phyloP scores from a whole-genome alignment of 2,888 invertebrate genomes.

The Drosophila niveifrons region DNA sequence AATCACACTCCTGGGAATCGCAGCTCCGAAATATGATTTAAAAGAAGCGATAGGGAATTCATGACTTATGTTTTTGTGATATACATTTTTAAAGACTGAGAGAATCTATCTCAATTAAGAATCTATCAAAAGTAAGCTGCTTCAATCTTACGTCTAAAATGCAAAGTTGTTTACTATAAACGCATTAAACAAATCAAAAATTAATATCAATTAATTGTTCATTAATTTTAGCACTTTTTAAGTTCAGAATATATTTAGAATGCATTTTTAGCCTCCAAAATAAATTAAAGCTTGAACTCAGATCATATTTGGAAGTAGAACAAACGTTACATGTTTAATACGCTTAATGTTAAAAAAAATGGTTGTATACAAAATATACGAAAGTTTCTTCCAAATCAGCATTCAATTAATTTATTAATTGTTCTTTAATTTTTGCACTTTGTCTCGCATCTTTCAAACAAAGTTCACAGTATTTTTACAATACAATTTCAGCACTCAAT shows the following conservation, averaged over 20 bases:
- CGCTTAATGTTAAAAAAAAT: too few species aligned
- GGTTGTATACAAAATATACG: too few species aligned
- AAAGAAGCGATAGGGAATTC: not conserved
- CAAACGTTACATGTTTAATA: too few species aligned
- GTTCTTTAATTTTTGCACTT: not conserved
- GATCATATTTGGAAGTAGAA: not conserved
- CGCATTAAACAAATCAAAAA: not conserved
- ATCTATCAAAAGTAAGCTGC: too few species aligned
- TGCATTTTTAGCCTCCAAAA: not conserved
- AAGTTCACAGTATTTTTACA: not conserved
- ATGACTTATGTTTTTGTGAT: not conserved
- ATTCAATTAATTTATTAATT: not conserved
- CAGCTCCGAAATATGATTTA: not conserved
- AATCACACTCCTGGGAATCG: constrained; percentile 2
- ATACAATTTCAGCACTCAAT: not conserved
- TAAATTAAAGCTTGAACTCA: not conserved
- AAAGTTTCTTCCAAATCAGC: too few species aligned
- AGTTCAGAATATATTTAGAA: not conserved
- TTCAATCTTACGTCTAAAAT: too few species aligned
- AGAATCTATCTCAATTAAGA: too few species aligned
- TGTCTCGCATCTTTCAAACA: not conserved
- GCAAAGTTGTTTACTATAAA: too few species aligned
- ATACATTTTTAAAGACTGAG: too few species aligned
- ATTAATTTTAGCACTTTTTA: not conserved
- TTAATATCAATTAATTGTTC: not conserved